Evolutionary conservation across 2,888 invertebrate genomes (phyloP).

Genomic region (Sericinus montela): DNA sequence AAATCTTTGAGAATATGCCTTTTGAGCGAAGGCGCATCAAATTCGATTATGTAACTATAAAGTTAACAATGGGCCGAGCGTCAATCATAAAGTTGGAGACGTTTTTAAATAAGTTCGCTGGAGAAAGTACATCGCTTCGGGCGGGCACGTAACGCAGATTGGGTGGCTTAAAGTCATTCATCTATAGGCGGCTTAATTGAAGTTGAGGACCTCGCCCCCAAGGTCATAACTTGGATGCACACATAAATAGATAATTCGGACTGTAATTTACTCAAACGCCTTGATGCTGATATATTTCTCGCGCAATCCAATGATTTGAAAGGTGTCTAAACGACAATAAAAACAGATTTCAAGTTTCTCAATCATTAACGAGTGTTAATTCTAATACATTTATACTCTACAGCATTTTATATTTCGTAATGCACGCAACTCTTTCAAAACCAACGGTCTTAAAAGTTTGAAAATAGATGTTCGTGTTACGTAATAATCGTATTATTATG

Average conservation of each 20-base stretch:
- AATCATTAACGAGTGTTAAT: slow-evolving; percentile 11
- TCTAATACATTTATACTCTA: slow-evolving; percentile 7
- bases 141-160: slow-evolving; percentile 42
- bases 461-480: slow-evolving; percentile 31
- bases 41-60: slow-evolving; percentile 61
- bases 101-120: slow-evolving; percentile 72
- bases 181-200: slow-evolving; percentile 55
- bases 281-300: not conserved
- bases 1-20: slow-evolving; percentile 55
- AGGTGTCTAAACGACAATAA: slow-evolving; percentile 1
- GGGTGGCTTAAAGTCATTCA: slow-evolving; percentile 27
- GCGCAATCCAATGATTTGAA: not conserved
- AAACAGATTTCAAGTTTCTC: slow-evolving; percentile 2
- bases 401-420: slow-evolving; percentile 14
- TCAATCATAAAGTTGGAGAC: slow-evolving; percentile 73
- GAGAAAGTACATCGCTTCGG: slow-evolving; percentile 64
- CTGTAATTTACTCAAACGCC: not conserved
- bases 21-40: slow-evolving; percentile 68
- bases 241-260: not conserved
- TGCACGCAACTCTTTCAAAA: not conserved
- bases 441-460: slow-evolving; percentile 1
- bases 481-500: slow-evolving; percentile 56
- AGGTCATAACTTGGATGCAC: slow-evolving; percentile 32
- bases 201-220: slow-evolving; percentile 36
- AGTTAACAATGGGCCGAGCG: slow-evolving; percentile 60